Conservation (phyloP, 2,797 vertebrate genomes). For the Bovichtus diacanthus region DNA sequence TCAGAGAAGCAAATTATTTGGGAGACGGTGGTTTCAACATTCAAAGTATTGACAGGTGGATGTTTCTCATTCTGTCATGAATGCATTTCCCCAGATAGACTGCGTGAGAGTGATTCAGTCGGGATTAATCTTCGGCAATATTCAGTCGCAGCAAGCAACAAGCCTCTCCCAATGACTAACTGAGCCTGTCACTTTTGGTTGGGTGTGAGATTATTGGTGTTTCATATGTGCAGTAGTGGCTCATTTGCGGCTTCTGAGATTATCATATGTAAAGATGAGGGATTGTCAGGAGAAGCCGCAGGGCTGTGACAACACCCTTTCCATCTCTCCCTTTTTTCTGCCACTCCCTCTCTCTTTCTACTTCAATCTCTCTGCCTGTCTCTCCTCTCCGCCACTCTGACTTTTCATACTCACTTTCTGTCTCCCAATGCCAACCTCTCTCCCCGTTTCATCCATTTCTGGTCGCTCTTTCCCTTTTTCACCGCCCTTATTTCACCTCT, state of each 20-base stretch:
- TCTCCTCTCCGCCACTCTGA: slow-evolving; percentile 31
- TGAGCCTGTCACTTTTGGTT: slow-evolving; percentile 66
- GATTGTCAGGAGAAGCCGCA: slow-evolving; percentile 67
- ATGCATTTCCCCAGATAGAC: slow-evolving; percentile 45
- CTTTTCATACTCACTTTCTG: slow-evolving; percentile 37
- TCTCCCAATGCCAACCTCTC: slow-evolving; percentile 19
- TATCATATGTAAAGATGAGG: slow-evolving; percentile 83
- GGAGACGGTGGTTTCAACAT: slow-evolving; percentile 26
- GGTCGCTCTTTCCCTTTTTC: neutral
- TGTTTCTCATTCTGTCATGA: slow-evolving; percentile 59
- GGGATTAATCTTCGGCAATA: slow-evolving; percentile 58
- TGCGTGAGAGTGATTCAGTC: slow-evolving; percentile 51
- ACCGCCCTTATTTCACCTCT: slow-evolving; percentile 10
- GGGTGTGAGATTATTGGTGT: slow-evolving; percentile 75
- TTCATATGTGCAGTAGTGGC: slow-evolving; percentile 67
- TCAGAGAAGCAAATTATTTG: slow-evolving; percentile 38
- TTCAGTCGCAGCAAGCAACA: slow-evolving; percentile 44
- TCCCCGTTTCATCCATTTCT: slow-evolving; percentile 34
- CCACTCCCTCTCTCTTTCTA: slow-evolving; percentile 46
- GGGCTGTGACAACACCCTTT: slow-evolving; percentile 68
- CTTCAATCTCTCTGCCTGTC: slow-evolving; percentile 34
- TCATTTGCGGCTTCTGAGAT: slow-evolving; percentile 78
- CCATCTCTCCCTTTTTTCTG: slow-evolving; percentile 50
- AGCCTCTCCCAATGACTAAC: slow-evolving; percentile 65
- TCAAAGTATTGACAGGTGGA: slow-evolving; percentile 60